phyloP scores from a whole-genome alignment of 2,888 invertebrate species.

The Limenitis camilla region DNA sequence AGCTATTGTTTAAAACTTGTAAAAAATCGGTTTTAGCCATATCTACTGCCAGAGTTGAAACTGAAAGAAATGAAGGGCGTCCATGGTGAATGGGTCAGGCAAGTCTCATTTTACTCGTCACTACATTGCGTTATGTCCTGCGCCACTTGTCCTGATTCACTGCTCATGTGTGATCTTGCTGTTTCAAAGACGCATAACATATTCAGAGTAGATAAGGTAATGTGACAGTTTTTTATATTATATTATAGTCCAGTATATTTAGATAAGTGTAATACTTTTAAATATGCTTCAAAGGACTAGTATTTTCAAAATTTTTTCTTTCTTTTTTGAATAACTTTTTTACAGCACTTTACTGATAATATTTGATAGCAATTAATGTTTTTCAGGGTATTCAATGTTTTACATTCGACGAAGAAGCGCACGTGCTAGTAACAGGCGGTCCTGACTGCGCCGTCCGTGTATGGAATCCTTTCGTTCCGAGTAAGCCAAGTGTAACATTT shows the following conservation, averaged over 20 bases:
- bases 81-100: constrained; percentile 81
- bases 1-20: too few relatives aligned
- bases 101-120: constrained; percentile 79
- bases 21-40: constrained; percentile 7
- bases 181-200: constrained; percentile 72
- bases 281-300: too few relatives aligned
- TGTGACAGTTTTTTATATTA: too few relatives aligned
- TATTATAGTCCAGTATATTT: too few relatives aligned
- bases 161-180: constrained; percentile 77
- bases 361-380: too few relatives aligned
- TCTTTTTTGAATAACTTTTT: too few relatives aligned
- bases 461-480: constrained; percentile 87
- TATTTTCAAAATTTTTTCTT: too few relatives aligned
- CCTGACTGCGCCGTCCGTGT: constrained; percentile 83
- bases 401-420: constrained; percentile 73
- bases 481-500: constrained; percentile 76
- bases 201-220: constrained; percentile 73
- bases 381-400: constrained; percentile 77
- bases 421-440: constrained; percentile 80
- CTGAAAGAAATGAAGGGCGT: constrained; percentile 72
- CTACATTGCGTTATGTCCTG: constrained; percentile 82
- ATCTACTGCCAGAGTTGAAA: constrained; percentile 57
- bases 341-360: too few relatives aligned
- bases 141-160: constrained; percentile 74
- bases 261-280: too few relatives aligned